Conservation (phyloP, 1,140 invertebrate genomes). For the Liolophura sinensis region DNA sequence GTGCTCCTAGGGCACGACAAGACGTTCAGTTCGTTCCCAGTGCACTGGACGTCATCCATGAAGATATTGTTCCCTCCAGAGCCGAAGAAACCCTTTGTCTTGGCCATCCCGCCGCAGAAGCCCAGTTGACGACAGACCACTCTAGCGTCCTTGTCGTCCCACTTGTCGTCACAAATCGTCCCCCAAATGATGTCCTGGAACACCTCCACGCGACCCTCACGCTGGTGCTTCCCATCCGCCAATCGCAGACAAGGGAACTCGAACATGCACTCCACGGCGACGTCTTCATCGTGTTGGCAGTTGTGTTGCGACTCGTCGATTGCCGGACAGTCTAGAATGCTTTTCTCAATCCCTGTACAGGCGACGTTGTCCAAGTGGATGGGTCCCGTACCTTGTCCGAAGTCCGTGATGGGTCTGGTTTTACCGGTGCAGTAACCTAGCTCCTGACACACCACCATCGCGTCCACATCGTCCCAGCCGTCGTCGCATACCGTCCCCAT, state of each 20-base stretch:
- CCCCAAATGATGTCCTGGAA: conserved; percentile 72
- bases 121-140: conserved; percentile 75
- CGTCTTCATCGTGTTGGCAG: conserved; percentile 75
- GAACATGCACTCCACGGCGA: conserved; percentile 65
- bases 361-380: conserved; percentile 27
- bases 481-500: conserved; percentile 37
- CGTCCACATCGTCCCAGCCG: conserved; percentile 31
- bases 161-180: conserved; percentile 76
- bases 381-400: conserved; percentile 42
- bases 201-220: conserved; percentile 70
- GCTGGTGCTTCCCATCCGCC: too few relatives aligned
- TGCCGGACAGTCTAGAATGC: conserved; percentile 29
- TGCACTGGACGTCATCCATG: conserved; percentile 28
- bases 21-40: conserved; percentile 30
- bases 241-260: too few relatives aligned
- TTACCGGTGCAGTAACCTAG: conserved; percentile 28
- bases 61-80: neutral
- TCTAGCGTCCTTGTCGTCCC: conserved; percentile 70
- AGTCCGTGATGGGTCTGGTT: conserved; percentile 12
- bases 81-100: neutral
- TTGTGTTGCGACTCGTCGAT: conserved; percentile 30
- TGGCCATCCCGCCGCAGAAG: conserved; percentile 21
- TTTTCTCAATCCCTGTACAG: conserved; percentile 34
- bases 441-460: conserved; percentile 33
- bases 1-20: conserved; percentile 21